Conservation (phyloP, 2,113 vertebrate species). For the Bufo gargarizans region DNA sequence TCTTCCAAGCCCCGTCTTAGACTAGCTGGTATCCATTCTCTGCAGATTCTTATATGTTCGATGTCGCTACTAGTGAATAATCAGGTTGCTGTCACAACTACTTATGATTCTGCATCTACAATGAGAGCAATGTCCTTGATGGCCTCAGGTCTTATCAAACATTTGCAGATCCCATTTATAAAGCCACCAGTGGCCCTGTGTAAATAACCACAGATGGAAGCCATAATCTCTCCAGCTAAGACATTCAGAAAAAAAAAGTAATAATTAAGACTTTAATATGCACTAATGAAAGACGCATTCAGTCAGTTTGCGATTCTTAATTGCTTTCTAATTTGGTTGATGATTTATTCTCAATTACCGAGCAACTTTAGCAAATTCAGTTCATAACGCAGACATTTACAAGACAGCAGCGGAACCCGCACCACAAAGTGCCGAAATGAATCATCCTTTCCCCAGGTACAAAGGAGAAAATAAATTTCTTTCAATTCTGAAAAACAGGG, state of each 20-base stretch:
- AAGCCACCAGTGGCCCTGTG: not conserved
- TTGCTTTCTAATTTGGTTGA: slow-evolving; percentile 54
- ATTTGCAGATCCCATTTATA: slow-evolving; percentile 36
- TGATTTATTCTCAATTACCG: slow-evolving; percentile 52
- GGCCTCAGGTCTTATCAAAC: slow-evolving; percentile 45
- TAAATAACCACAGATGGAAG: slow-evolving; percentile 21
- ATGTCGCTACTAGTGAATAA: not conserved
- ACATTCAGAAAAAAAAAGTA: slow-evolving; percentile 26
- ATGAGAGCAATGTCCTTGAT: not conserved
- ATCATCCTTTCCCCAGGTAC: slow-evolving; percentile 1
- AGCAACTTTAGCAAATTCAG: slow-evolving; percentile 29
- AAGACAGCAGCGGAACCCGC: not conserved
- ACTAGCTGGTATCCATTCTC: too few species aligned
- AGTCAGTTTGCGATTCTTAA: slow-evolving; percentile 36
- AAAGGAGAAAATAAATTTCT: not conserved
- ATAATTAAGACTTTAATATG: slow-evolving; percentile 49
- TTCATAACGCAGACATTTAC: slow-evolving; percentile 9
- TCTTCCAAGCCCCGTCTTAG: too few species aligned
- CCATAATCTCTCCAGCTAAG: not conserved
- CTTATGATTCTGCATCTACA: slow-evolving; percentile 9
- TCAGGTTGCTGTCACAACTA: not conserved
- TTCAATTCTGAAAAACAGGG: not conserved
- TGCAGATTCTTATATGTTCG: not conserved
- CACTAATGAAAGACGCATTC: slow-evolving; percentile 46
- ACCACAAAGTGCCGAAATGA: not conserved